Base-by-base conservation (phyloP, 2,113 vertebrate species). In the Cinclus mexicanus region DNA sequence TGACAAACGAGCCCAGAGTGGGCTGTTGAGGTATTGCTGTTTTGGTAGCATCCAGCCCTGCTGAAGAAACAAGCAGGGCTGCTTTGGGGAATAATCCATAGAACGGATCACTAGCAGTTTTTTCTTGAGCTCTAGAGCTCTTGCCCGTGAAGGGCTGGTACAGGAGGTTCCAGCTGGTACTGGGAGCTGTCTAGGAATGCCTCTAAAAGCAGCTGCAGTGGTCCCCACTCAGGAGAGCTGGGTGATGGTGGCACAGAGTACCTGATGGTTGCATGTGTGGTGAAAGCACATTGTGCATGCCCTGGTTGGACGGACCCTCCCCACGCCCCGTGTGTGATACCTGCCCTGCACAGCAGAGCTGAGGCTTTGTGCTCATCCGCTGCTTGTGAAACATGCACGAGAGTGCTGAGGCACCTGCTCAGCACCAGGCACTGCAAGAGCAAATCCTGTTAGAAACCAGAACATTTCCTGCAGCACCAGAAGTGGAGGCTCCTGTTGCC, bases 341-440 rank as follows among this genome's bases (percentile, higher is more conserved):
- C 90, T 67, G 77, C 47, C 96, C 90, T 84, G 94, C 93, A 89
- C 90, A 42, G 14, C 67, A 77, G 80, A 95, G 88, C 93, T 61
- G 61, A 94, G 88, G 82, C 90, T 97, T 97, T 95, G 93, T 89
- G 94, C 93, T 95, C 76, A 44, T 89, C 80, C 2, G 79, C 92
- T 89, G 37, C 87, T 70, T 88, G 78, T 80, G 35, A 89, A 67
- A 78, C 42, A 1, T 1, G 75, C 72, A 33, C 26, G 15, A 4
- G 39, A 4, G 74, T 72, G 90, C 91, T 52, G 92, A 76, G 89
- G 69, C 83, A 81, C 65, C 74, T 24, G 10, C 59, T 80, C 65
- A 81, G 70, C 96, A 90, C 64, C 94, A 86, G 90, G 93, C 93
- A 88, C 91, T 87, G 83, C 94, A 92, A 94, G 95, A 95, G 95